Percentiles rank a stretch among this genome's conserved stretches.
phyloP scores from a whole-genome alignment of 2,888 invertebrate genomes.

The Abrostola tripartita region DNA sequence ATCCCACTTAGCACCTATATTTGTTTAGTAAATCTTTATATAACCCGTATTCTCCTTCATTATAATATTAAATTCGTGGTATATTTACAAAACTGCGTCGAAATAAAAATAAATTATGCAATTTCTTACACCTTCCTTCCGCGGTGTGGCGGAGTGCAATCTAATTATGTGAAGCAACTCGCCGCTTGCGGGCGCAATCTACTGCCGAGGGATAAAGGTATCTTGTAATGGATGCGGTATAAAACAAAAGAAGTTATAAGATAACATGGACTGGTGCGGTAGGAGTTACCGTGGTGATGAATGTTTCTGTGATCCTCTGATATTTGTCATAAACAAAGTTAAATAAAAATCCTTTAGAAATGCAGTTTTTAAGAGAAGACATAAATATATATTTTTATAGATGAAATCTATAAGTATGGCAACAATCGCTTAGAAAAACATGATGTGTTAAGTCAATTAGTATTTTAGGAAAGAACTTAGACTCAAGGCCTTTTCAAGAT shows the following conservation, averaged over 20 bases:
- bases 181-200: conserved; percentile 58
- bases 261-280: not conserved
- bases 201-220: conserved; percentile 12
- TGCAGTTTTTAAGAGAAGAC: no score
- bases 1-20: not conserved
- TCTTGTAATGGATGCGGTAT: conserved; percentile 34
- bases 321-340: no score
- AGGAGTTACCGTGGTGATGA: not conserved
- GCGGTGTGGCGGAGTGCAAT: conserved; percentile 59
- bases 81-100: conserved; percentile 37
- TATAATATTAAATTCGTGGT: conserved; percentile 28
- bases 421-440: no score
- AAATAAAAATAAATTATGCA: conserved; percentile 63
- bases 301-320: no score
- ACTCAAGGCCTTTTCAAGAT: no score
- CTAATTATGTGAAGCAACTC: conserved; percentile 65
- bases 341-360: no score
- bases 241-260: not conserved
- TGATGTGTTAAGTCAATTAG: no score
- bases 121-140: conserved; percentile 68
- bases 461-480: no score
- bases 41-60: not conserved
- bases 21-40: conserved; percentile 6
- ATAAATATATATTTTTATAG: no score
- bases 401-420: no score